Evolutionary conservation across 2,888 invertebrate genomes (phyloP).

Genomic region (Acleris literana): DNA sequence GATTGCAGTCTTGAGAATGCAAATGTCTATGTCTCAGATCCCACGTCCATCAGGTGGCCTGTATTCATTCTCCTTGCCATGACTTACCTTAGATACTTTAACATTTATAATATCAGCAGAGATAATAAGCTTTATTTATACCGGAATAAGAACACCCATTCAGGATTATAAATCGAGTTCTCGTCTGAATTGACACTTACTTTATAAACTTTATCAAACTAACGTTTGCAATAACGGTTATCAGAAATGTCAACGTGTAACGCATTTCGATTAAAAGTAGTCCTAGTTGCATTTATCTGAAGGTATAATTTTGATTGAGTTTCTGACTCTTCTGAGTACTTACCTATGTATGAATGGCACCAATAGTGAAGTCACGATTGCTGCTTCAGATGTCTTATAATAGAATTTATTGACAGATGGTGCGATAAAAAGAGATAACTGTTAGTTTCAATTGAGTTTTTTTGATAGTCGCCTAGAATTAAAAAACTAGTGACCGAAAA

Average conservation of each 20-base stretch:
- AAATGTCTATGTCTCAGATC: too few species aligned
- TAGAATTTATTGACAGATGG: constrained; percentile 23
- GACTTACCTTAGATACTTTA: too few species aligned
- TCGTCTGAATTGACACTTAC: too few species aligned
- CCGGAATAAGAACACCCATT: too few species aligned
- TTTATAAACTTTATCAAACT: neutral
- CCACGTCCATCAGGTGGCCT: too few species aligned
- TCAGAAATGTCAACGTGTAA: neutral
- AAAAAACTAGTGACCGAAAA: too few species aligned
- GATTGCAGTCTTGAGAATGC: too few species aligned
- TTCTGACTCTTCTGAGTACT: neutral
- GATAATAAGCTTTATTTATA: too few species aligned
- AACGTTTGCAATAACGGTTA: constrained; percentile 23
- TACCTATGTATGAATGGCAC: constrained; percentile 8
- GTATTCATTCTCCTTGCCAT: too few species aligned
- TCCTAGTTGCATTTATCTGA: neutral
- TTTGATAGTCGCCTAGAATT: too few species aligned
- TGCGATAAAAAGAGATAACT: constrained; percentile 19
- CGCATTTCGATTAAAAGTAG: neutral
- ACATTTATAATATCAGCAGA: too few species aligned
- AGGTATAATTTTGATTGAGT: neutral
- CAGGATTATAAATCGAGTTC: too few species aligned
- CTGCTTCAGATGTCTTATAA: constrained; percentile 8
- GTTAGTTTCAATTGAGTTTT: neutral
- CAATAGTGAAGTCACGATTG: constrained; percentile 26